Percentiles rank a stretch among this genome's conserved stretches.
Evolutionary conservation across 64 coral and sea anemone species (phyloP).

Genomic region (Trachythela sp.): DNA sequence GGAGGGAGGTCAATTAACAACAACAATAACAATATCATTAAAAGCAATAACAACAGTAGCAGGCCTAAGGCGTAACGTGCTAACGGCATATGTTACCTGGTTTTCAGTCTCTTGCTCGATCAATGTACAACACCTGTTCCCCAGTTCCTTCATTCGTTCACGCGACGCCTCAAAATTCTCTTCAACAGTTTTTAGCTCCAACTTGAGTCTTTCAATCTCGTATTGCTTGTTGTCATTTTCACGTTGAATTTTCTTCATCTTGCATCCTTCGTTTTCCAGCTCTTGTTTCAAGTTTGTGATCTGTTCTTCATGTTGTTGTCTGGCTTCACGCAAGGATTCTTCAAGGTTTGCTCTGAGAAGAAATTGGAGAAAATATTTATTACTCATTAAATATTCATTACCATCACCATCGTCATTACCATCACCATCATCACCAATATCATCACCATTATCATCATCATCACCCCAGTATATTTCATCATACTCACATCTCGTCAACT

Average conservation of each 20-base stretch:
- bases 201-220: not conserved
- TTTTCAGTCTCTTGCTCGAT: slow-evolving; percentile 3
- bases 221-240: not conserved
- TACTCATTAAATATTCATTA: too few relatives aligned
- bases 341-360: not conserved
- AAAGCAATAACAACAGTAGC: too few relatives aligned
- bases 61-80: too few relatives aligned
- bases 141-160: not conserved
- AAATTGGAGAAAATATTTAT: not conserved
- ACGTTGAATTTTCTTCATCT: not conserved
- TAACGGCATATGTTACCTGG: not conserved
- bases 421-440: not conserved
- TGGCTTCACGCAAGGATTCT: not conserved
- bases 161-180: not conserved
- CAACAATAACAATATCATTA: too few relatives aligned
- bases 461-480: not conserved
- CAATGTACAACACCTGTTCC: not conserved
- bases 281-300: not conserved
- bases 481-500: not conserved
- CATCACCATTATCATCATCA: not conserved
- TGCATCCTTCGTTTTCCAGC: not conserved
- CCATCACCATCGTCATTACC: not conserved
- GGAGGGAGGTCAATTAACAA: too few relatives aligned
- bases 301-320: not conserved
- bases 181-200: not conserved